Base-by-base conservation (phyloP, 1,140 invertebrate species). In the Leguminivora glycinivorella region DNA sequence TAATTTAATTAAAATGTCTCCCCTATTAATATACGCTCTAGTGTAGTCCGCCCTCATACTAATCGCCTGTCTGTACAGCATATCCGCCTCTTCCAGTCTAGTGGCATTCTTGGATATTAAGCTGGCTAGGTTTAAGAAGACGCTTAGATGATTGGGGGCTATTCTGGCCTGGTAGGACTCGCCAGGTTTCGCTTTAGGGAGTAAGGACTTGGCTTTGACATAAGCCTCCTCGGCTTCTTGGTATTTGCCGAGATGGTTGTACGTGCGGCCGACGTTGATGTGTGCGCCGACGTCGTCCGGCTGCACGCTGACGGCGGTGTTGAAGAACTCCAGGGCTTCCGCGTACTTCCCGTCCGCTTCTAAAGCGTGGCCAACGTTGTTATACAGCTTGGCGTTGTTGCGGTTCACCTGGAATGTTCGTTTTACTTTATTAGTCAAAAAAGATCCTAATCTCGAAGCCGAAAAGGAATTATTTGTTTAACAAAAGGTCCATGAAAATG, bases 1-100 rank as follows among this genome's bases (percentile, higher is more conserved):
- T 80, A 99, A 93, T 92, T 98, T 99, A 82, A 99, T 97, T 56
- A 99, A 93, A 85, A 99, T 97, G 92, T 99, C 98, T 0, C 98
- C 98, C 67, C 98, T 94, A 92, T 99, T 99, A 75, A 99, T 99
- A 83, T 99, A 99, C 4, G 98, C 98, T 88, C 99, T 96, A 0
- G 98, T 98, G 88, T 99, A 99, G 93, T 99, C 98, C 12, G 98
- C 95, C 75, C 98, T 93, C 98, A 99, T 99, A 80, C 97, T 98
- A 72, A 99, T 99, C 0, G 98, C 98, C 83, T 98, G 98, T 69
- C 89, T 92, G 83, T 99, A 98, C 6, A 99, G 89, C 93, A 97
- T 93, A 90, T 99, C 98, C 0, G 98, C 98, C 91, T 99, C 98
- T 87, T 98, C 96, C 14, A 99, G 91, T 56, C 98, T 93, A 0